These are phyloP conservation scores for Scolanthus callimorphus DNA, from an alignment of 92 coral and sea anemone genomes.

Conservation along the genomic window DNA sequence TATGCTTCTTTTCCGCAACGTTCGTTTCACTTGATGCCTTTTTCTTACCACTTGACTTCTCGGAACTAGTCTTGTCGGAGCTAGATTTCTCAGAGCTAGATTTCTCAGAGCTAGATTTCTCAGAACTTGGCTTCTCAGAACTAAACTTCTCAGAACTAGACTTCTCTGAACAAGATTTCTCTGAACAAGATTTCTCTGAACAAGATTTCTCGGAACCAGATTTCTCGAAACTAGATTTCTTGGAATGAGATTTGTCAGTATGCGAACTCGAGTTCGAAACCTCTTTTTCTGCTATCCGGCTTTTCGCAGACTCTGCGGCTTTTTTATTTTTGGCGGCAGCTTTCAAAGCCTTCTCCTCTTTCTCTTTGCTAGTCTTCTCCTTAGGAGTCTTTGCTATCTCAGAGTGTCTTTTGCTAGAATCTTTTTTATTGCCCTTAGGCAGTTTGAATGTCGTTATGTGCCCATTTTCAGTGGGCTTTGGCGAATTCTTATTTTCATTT, in stretches of 20 bases:
- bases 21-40: slow-evolving; percentile 17
- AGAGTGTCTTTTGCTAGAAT: slow-evolving; percentile 2
- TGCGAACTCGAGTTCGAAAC: slow-evolving; percentile 16
- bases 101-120: too few relatives aligned
- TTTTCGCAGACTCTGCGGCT: slow-evolving; percentile 17
- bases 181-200: too few relatives aligned
- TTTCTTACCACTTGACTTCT: slow-evolving; percentile 21
- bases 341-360: slow-evolving; percentile 26
- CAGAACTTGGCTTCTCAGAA: too few relatives aligned
- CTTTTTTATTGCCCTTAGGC: not conserved
- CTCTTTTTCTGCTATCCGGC: slow-evolving; percentile 34
- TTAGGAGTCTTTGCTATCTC: slow-evolving; percentile 18
- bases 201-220: too few relatives aligned
- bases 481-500: slow-evolving; percentile 1
- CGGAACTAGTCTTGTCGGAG: slow-evolving; percentile 19
- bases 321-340: slow-evolving; percentile 17
- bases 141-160: too few relatives aligned
- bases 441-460: not conserved
- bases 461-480: not conserved
- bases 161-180: too few relatives aligned
- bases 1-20: slow-evolving; percentile 19
- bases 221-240: too few relatives aligned
- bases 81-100: too few relatives aligned
- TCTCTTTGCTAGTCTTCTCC: slow-evolving; percentile 29
- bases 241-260: too few relatives aligned